phyloP scores from a whole-genome alignment of 2,888 invertebrate species.

The Thalpophila matura region DNA sequence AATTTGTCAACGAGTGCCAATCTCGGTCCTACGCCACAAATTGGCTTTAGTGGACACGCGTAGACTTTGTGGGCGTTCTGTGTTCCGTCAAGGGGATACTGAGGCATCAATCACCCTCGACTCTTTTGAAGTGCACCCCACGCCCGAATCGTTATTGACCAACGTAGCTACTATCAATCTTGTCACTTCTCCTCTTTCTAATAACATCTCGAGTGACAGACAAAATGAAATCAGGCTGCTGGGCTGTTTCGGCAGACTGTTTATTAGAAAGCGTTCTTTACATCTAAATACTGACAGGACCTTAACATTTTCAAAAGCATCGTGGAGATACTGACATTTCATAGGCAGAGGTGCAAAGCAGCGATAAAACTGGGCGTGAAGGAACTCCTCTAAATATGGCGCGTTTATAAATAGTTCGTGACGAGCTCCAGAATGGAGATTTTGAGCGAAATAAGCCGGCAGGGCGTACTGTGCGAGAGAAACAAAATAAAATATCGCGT shows the following conservation, averaged over 20 bases:
- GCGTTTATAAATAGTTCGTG: constrained; percentile 84
- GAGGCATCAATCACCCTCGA: constrained; percentile 78
- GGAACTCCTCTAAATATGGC: constrained; percentile 81
- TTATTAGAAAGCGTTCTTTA: constrained; percentile 57
- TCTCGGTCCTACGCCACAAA: constrained; percentile 69
- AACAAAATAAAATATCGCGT: constrained; percentile 85
- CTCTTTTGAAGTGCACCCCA: constrained; percentile 82
- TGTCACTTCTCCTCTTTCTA: constrained; percentile 79
- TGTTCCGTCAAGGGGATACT: constrained; percentile 77
- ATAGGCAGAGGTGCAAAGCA: constrained; percentile 58
- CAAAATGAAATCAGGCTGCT: constrained; percentile 66
- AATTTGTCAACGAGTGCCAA: constrained; percentile 57
- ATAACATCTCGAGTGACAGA: constrained; percentile 72
- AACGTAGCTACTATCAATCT: constrained; percentile 79
- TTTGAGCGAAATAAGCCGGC: constrained; percentile 79
- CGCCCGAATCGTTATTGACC: constrained; percentile 72
- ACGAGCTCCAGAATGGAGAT: constrained; percentile 81
- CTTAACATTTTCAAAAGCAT: constrained; percentile 31
- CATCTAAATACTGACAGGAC: constrained; percentile 58
- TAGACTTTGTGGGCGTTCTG: constrained; percentile 71
- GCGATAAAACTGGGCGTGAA: constrained; percentile 66
- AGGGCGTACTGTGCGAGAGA: constrained; percentile 71
- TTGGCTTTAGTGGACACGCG: constrained; percentile 66
- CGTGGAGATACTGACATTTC: constrained; percentile 36
- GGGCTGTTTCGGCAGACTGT: constrained; percentile 30